phyloP scores from a whole-genome alignment of 1,140 invertebrate genomes.

The Ostrea edulis region DNA sequence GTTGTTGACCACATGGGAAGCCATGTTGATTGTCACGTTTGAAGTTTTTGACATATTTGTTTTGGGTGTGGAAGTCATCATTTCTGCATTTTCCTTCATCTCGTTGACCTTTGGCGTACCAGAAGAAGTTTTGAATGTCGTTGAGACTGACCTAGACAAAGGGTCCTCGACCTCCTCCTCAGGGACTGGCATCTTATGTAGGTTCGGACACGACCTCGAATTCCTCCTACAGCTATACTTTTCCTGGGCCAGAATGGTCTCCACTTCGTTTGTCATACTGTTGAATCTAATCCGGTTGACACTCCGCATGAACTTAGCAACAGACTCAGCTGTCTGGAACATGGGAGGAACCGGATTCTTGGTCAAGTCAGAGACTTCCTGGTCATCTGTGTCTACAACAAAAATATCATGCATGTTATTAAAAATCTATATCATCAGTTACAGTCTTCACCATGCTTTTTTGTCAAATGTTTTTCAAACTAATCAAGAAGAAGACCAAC shows the following conservation, averaged over 20 bases:
- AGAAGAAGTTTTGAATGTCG: neutral
- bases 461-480: no score
- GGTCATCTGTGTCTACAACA: conserved; percentile 60
- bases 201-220: conserved; percentile 65
- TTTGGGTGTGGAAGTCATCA: conserved; percentile 3
- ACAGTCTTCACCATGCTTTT: no score
- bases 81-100: neutral
- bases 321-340: conserved; percentile 71
- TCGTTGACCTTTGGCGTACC: neutral
- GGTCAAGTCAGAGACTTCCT: conserved; percentile 66
- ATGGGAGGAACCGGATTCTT: conserved; percentile 39
- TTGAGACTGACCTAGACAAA: conserved; percentile 45
- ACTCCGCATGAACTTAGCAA: conserved; percentile 84
- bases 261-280: conserved; percentile 79
- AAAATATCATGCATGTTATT: no score
- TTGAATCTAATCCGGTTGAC: conserved; percentile 84
- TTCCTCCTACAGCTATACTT: conserved; percentile 42
- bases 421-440: no score
- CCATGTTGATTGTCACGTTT: conserved; percentile 33
- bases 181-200: conserved; percentile 53
- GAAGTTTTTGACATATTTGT: conserved; percentile 7
- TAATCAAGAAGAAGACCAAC: no score
- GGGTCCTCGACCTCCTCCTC: conserved; percentile 50
- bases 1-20: conserved; percentile 42
- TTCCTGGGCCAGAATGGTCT: conserved; percentile 32